A percentile compares a stretch with the other conserved stretches of the same genome.
Evolutionary conservation across 2,797 vertebrate species (phyloP).

Genomic region (Pantherophis alleghaniensis): DNA sequence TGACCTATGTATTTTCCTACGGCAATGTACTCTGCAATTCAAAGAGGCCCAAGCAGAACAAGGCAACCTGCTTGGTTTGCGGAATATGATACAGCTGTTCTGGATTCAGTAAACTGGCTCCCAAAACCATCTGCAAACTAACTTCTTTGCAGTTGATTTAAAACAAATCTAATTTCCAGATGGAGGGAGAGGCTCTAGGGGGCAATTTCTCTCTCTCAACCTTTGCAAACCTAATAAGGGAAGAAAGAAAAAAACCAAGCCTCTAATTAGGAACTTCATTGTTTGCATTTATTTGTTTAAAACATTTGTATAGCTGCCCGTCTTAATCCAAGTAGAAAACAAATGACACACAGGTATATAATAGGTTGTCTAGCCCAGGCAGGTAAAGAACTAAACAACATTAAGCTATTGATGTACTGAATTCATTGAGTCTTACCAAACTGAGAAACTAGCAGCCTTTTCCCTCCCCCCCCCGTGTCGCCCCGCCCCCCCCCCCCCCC

Average conservation of each 20-base stretch:
- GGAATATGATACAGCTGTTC: not conserved
- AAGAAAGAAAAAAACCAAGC: not conserved
- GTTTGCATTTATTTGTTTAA: not conserved
- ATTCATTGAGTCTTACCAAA: not conserved
- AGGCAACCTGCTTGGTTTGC: not conserved
- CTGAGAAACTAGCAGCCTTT: not conserved
- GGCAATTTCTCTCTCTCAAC: not conserved
- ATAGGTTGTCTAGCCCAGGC: not conserved
- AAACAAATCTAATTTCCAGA: not conserved
- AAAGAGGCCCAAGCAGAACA: not conserved
- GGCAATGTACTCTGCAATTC: not conserved
- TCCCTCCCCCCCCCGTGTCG: not conserved
- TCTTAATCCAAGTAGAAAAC: not conserved
- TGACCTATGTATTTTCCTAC: not conserved
- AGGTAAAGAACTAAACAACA: not conserved
- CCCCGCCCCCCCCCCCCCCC: rapidly evolving
- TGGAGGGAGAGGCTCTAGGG: not conserved
- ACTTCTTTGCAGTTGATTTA: not conserved
- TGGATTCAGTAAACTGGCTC: not conserved
- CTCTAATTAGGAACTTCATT: not conserved
- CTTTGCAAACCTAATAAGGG: not conserved
- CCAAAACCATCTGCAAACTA: not conserved
- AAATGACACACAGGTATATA: not conserved
- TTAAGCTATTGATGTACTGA: not conserved
- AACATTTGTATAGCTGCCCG: not conserved